Conservation (phyloP, 2,797 vertebrate genomes). For the Leptoclinus maculatus region DNA sequence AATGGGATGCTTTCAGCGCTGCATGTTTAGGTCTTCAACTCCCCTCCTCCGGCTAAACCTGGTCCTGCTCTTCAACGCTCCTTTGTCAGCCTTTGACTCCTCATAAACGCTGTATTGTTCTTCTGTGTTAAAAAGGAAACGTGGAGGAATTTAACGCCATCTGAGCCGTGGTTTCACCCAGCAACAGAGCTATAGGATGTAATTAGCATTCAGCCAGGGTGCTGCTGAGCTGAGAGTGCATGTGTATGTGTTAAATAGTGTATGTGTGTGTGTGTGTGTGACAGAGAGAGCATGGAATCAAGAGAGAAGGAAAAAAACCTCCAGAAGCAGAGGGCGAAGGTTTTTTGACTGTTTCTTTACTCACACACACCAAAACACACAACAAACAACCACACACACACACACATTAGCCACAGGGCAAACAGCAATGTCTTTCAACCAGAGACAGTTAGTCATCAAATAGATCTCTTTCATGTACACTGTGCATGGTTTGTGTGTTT, state of each 20-base stretch:
- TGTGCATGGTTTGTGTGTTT: conserved; percentile 46
- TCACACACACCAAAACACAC: neutral
- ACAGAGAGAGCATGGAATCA: conserved; percentile 6
- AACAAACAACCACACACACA: conserved; percentile 7
- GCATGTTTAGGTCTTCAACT: conserved; percentile 25
- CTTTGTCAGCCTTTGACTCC: conserved; percentile 45
- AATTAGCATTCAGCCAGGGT: conserved; percentile 66
- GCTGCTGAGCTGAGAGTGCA: neutral
- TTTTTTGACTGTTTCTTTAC: conserved; percentile 1
- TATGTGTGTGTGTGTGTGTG: neutral
- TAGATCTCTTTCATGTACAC: conserved; percentile 31
- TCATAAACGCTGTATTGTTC: conserved; percentile 59
- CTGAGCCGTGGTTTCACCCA: conserved; percentile 48
- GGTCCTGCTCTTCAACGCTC: neutral
- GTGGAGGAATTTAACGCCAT: conserved; percentile 55
- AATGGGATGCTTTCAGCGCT: conserved; percentile 33
- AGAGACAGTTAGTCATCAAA: conserved; percentile 64
- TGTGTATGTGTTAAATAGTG: conserved; percentile 3
- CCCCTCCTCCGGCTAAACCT: neutral
- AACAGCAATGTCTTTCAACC: conserved; percentile 56
- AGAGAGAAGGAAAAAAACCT: neutral
- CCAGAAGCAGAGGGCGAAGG: neutral
- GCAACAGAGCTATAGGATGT: conserved; percentile 67
- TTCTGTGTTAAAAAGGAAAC: conserved; percentile 60
- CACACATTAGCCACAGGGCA: conserved; percentile 33